Base-by-base conservation (phyloP, 2,797 vertebrate species). In the Corythornis leucogaster region DNA sequence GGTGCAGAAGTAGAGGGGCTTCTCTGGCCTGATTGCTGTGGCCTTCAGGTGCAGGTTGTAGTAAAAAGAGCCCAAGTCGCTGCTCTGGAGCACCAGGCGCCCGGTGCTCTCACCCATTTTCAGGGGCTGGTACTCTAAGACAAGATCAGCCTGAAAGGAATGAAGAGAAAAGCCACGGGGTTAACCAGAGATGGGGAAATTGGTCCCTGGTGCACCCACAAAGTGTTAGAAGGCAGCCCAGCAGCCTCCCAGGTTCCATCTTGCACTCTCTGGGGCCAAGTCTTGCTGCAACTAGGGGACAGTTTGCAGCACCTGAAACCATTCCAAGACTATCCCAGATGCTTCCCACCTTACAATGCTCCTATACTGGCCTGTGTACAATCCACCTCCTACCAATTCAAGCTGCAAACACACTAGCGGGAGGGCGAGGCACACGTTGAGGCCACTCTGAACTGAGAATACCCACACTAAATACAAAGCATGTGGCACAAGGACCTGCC, bases 81-180 rank as follows among this genome's bases (percentile, higher is more conserved):
- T 92, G 91, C 96, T 98, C 71, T 90, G 93, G n/a, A 99, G 94
- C 14, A 90, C 97, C 53, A 99, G 97, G 24, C 92, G 96, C 9
- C 97, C 96, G 0, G 94, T 95, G 28, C 92, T 97, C 77, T 98
- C 97, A 3, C 98, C 98, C 12, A 78, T 74, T 79, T 93, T 97
- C 74, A 99, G 85, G 20, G 98, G 99, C 93, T 97, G 98, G 97
- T 98, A 99, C 91, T 99, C 98, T 42, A 99, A 98, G 8, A 94
- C 97, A 77, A 99, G 90, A 4, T 85, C 87, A 6, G 97, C 96
- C 99, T 99, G 78, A 16, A 55, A 82, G 38, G 66, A 75, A 79
- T 10, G 4, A 80, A 35, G 30, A 30, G 61, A 76, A 38, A 73
- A 67, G n/a, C n/a, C 45, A 14, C 2, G 6, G 26, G n/a, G 9